Evolutionary conservation across 1,140 invertebrate genomes (phyloP).

Genomic region (Drosophila orosa): DNA sequence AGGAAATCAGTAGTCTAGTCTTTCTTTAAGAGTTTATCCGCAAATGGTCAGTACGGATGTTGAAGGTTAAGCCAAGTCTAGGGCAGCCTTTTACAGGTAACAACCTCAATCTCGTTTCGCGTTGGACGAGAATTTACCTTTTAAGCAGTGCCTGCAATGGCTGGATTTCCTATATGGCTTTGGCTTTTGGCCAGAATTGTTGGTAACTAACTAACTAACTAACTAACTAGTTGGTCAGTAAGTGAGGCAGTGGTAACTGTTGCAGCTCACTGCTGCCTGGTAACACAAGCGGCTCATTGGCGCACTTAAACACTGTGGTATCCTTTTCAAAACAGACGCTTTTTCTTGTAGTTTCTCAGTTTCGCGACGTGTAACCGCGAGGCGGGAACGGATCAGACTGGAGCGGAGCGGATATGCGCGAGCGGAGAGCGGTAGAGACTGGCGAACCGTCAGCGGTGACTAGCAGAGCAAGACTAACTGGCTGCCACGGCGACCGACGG

Average conservation of each 20-base stretch:
- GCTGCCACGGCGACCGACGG: constrained; percentile 65
- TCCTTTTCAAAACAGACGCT: constrained; percentile 3
- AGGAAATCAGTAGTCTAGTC: neutral
- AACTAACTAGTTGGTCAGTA: constrained; percentile 5
- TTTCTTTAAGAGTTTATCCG: neutral
- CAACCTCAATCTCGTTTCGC: constrained; percentile 2
- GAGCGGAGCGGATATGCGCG: constrained; percentile 8
- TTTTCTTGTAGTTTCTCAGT: neutral
- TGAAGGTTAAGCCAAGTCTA: constrained; percentile 4
- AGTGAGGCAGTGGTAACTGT: constrained; percentile 10
- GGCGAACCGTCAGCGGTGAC: constrained; percentile 67
- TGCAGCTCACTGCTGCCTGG: constrained; percentile 14
- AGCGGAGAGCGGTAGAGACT: constrained; percentile 36
- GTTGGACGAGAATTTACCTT: constrained; percentile 48
- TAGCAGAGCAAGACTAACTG: constrained; percentile 80
- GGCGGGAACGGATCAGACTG: constrained; percentile 3
- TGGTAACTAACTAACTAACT: neutral
- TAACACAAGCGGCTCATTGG: constrained; percentile 11
- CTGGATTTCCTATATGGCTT: constrained; percentile 8
- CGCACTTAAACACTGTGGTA: neutral
- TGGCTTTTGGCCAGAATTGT: constrained; percentile 9
- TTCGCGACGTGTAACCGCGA: constrained; percentile 9
- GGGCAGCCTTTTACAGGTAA: constrained; percentile 1
- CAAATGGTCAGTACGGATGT: neutral
- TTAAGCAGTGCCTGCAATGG: constrained; percentile 8